Evolutionary conservation across 30 jellyfish, hydroid and myxozoan species (phyloP).

Genomic region (Nemopilema nomurai): DNA sequence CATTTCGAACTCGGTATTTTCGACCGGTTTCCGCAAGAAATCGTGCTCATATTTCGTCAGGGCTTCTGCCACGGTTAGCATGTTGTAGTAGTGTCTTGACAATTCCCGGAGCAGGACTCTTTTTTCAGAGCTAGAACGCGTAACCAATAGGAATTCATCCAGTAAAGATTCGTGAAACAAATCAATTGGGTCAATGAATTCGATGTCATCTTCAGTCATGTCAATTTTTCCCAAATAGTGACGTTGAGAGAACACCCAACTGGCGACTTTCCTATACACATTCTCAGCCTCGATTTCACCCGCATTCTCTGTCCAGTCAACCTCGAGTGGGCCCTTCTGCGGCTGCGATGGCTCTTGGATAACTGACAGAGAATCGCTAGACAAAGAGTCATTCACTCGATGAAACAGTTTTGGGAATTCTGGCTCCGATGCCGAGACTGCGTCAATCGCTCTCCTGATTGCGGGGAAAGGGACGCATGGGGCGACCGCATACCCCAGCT

Average conservation of each 20-base stretch:
- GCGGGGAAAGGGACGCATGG: slow-evolving; percentile 55
- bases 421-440: slow-evolving; percentile 79
- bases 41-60: slow-evolving; percentile 50
- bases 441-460: slow-evolving; percentile 56
- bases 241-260: slow-evolving; percentile 95
- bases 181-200: slow-evolving; percentile 98
- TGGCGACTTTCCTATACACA: slow-evolving; percentile 88
- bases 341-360: slow-evolving; percentile 45
- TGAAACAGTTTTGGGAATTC: slow-evolving; percentile 88
- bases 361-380: slow-evolving; percentile 60
- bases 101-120: slow-evolving; percentile 89
- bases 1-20: slow-evolving; percentile 67
- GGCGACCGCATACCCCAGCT: slow-evolving; percentile 69
- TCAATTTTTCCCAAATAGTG: slow-evolving; percentile 71
- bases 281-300: slow-evolving; percentile 35
- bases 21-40: slow-evolving; percentile 78
- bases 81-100: slow-evolving; percentile 64
- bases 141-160: slow-evolving; percentile 78
- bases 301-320: slow-evolving; percentile 1
- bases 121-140: slow-evolving; percentile 86
- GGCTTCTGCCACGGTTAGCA: slow-evolving; percentile 85
- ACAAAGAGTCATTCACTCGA: slow-evolving; percentile 41
- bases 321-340: slow-evolving; percentile 54
- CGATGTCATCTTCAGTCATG: slow-evolving; percentile 79
- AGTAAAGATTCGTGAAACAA: slow-evolving; percentile 90